Evolutionary conservation across 2,797 vertebrate species (phyloP).

Genomic region (Neoniphon sammara): DNA sequence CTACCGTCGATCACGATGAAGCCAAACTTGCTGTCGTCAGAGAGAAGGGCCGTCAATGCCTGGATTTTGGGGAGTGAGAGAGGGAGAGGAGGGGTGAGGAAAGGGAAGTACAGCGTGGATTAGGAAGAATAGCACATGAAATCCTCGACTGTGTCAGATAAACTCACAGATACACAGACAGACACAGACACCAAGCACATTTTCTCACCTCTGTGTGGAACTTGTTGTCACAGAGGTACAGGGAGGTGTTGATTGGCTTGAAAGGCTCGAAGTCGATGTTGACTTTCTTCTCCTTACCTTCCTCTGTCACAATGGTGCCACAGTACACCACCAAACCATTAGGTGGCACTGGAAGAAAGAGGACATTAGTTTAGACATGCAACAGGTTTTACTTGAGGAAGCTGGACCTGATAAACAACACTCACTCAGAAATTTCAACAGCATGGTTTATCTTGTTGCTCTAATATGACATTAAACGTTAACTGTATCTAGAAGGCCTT

Average conservation of each 20-base stretch:
- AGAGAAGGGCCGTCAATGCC: slow-evolving; percentile 97
- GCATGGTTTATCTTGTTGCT: background rate
- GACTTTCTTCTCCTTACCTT: slow-evolving; percentile 99
- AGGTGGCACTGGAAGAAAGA: slow-evolving; percentile 91
- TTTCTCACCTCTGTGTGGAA: slow-evolving; percentile 97
- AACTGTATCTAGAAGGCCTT: too few species aligned
- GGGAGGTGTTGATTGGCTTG: slow-evolving; percentile 99
- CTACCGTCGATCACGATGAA: slow-evolving; percentile 99
- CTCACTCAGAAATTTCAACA: background rate
- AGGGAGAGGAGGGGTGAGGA: slow-evolving; percentile 17
- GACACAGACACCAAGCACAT: background rate
- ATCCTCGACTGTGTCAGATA: background rate
- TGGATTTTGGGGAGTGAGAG: slow-evolving; percentile 57
- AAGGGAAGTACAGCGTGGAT: slow-evolving; percentile 3
- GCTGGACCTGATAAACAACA: background rate
- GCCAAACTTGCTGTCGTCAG: slow-evolving; percentile 98
- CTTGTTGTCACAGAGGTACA: slow-evolving; percentile 99
- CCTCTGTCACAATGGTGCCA: slow-evolving; percentile 99
- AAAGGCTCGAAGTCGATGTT: slow-evolving; percentile 99
- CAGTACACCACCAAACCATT: slow-evolving; percentile 99
- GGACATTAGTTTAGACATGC: slow-evolving; percentile 8
- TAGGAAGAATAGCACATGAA: background rate
- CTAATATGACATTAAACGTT: background rate
- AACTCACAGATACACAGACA: background rate
- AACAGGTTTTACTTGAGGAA: background rate